phyloP scores from a whole-genome alignment of 2,113 vertebrate genomes.

The Nerophis ophidion region DNA sequence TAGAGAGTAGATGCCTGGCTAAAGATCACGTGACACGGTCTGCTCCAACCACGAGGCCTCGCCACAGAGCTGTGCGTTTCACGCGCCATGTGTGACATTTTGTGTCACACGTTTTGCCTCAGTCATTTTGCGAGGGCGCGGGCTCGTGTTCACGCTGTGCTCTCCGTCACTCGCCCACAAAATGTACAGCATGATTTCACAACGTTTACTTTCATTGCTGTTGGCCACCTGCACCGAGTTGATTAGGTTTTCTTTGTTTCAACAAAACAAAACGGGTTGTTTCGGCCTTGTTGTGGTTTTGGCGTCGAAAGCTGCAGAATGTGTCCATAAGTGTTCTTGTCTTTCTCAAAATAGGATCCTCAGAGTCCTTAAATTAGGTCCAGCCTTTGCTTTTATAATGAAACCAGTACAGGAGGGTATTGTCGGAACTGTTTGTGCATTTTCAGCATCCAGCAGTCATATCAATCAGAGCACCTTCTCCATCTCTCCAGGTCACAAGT shows the following conservation, averaged over 20 bases:
- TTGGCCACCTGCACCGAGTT: not conserved
- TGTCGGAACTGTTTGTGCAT: too few species aligned
- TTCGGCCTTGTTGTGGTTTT: not conserved
- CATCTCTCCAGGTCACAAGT: too few species aligned
- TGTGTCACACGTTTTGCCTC: constrained; percentile 49
- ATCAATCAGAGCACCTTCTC: too few species aligned
- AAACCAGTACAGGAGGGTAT: too few species aligned
- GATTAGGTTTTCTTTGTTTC: not conserved
- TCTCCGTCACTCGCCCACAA: constrained; percentile 19
- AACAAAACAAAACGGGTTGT: not conserved
- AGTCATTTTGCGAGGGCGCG: constrained; percentile 51
- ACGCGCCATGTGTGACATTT: constrained; percentile 59
- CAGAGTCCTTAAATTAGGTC: too few species aligned
- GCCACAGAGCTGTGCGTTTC: constrained; percentile 44
- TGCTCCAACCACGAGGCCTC: constrained; percentile 21
- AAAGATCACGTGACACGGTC: constrained; percentile 39
- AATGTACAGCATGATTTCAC: constrained; percentile 3
- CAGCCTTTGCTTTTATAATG: too few species aligned
- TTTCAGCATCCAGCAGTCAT: too few species aligned
- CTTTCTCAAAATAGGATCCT: too few species aligned
- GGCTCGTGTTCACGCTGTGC: constrained; percentile 37
- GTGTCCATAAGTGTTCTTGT: too few species aligned
- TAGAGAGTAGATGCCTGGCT: constrained; percentile 7
- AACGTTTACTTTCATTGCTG: not conserved
- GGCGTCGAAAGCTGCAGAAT: too few species aligned